Percentiles rank a stretch among this genome's conserved stretches.
Evolutionary conservation across 1,140 invertebrate genomes (phyloP).

Genomic region (Zaprionus tsacasi): DNA sequence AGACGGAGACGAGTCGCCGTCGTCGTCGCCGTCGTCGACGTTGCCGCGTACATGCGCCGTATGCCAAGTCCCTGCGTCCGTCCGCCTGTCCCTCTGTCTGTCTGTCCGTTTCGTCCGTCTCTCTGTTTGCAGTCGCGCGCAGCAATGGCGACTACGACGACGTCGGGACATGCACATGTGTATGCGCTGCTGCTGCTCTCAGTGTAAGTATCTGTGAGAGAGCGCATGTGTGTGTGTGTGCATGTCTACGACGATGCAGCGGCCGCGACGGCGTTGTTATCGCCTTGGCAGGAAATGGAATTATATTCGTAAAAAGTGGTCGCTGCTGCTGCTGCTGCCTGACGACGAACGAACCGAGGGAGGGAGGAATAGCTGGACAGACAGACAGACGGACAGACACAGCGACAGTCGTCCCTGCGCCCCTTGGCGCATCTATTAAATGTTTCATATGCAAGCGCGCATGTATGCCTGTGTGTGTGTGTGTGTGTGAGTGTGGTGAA

Average conservation of each 20-base stretch:
- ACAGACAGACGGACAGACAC: background rate
- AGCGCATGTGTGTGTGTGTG: constrained; percentile 1
- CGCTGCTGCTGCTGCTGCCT: constrained; percentile 10
- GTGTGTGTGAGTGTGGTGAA: constrained; percentile 20
- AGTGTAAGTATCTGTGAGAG: background rate
- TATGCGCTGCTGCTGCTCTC: background rate
- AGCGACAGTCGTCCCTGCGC: constrained; percentile 6
- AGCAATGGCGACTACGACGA: constrained; percentile 52
- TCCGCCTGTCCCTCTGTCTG: background rate
- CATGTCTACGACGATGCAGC: constrained; percentile 38
- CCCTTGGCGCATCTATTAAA: constrained; percentile 21
- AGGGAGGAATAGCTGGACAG: background rate
- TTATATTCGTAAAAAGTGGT: constrained; percentile 75
- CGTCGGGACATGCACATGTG: constrained; percentile 59
- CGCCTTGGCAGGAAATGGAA: constrained; percentile 81
- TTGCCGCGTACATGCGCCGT: background rate
- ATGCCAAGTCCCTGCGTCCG: background rate
- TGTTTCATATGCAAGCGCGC: background rate
- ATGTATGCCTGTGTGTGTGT: constrained; percentile 5
- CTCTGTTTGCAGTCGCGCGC: constrained; percentile 14
- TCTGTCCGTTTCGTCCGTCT: background rate
- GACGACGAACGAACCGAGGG: constrained; percentile 7
- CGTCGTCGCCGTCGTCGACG: no score
- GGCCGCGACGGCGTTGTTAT: constrained; percentile 64
- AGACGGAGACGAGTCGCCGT: constrained; percentile 3